Conservation (phyloP, 2,888 invertebrate genomes). For the Macaria notata region DNA sequence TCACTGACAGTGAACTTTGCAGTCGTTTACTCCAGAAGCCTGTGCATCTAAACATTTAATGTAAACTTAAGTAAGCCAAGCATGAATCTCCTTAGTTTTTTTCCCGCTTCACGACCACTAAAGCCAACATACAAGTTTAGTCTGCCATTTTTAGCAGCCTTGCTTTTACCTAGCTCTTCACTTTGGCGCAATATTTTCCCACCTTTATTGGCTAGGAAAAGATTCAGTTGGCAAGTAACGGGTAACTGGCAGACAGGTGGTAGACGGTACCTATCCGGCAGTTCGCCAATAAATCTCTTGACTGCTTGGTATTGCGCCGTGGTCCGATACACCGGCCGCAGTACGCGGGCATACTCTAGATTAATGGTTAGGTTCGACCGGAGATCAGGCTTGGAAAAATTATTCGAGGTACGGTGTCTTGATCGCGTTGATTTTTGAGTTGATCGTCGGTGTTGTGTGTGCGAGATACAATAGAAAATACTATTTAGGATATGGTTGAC, state of each 20-base stretch:
- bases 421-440: too few species aligned
- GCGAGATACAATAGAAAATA: too few species aligned
- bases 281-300: slow-evolving; percentile 65
- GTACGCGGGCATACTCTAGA: slow-evolving; percentile 44
- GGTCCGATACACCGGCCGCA: slow-evolving; percentile 54
- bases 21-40: too few species aligned
- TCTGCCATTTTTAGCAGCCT: slow-evolving; percentile 6
- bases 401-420: slow-evolving; percentile 18
- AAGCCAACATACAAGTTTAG: slow-evolving; percentile 9
- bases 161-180: slow-evolving; percentile 11
- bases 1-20: too few species aligned
- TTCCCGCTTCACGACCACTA: slow-evolving; percentile 1
- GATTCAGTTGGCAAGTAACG: slow-evolving; percentile 27
- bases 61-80: neutral
- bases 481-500: too few species aligned
- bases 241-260: slow-evolving; percentile 58
- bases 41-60: too few species aligned
- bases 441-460: too few species aligned
- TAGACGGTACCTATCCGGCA: slow-evolving; percentile 58
- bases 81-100: neutral
- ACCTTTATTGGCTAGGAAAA: slow-evolving; percentile 23
- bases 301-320: slow-evolving; percentile 63
- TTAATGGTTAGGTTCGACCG: slow-evolving; percentile 65
- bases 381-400: slow-evolving; percentile 49
- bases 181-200: slow-evolving; percentile 19